Percentiles rank a stretch among this genome's conserved stretches.
Conservation (phyloP, 2,113 vertebrate genomes). For the Catharus minimus region DNA sequence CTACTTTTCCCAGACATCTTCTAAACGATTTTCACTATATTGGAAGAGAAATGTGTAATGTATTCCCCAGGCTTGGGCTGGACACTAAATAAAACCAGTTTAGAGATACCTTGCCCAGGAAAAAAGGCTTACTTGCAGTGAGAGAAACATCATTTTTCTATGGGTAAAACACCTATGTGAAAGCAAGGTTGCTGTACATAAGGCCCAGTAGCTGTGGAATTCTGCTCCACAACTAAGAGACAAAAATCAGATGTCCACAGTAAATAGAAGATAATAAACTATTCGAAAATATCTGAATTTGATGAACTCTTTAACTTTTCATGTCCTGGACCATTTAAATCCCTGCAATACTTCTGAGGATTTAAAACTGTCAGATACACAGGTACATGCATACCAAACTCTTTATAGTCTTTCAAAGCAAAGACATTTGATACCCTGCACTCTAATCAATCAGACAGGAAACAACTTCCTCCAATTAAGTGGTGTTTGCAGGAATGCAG, state of each 20-base stretch:
- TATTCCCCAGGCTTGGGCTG: background rate
- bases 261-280: background rate
- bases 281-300: background rate
- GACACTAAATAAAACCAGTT: background rate
- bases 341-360: background rate
- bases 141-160: background rate
- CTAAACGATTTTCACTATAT: background rate
- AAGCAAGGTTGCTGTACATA: background rate
- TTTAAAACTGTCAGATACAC: background rate
- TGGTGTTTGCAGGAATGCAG: background rate
- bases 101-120: background rate
- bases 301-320: background rate
- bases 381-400: background rate
- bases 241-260: background rate
- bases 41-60: background rate
- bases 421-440: background rate
- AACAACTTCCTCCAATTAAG: background rate
- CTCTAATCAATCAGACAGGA: background rate
- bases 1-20: background rate
- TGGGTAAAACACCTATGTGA: background rate
- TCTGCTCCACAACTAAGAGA: background rate
- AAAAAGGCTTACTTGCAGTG: background rate
- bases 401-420: background rate
- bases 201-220: background rate
- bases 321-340: background rate